These are phyloP conservation scores for Kryptolebias marmoratus DNA, from an alignment of 2,113 vertebrate genomes.

Conservation along the genomic window DNA sequence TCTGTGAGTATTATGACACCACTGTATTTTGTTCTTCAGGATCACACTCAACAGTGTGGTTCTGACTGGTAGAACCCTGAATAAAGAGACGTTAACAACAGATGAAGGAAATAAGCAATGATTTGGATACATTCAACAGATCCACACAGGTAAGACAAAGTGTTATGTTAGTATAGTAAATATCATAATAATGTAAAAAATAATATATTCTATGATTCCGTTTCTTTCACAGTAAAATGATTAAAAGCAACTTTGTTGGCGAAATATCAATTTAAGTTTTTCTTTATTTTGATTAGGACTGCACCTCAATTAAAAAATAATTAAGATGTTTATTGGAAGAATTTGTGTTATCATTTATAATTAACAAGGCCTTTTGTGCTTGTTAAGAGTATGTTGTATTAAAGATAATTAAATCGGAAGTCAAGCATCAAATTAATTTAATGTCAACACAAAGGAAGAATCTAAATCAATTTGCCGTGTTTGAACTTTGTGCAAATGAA, in stretches of 20 bases:
- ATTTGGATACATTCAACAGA: slow-evolving; percentile 27
- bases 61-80: slow-evolving; percentile 71
- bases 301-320: slow-evolving; percentile 17
- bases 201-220: not conserved
- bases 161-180: not conserved
- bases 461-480: not conserved
- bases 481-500: slow-evolving; percentile 16
- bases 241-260: slow-evolving; percentile 3
- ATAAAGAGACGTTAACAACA: slow-evolving; percentile 65
- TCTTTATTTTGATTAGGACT: slow-evolving; percentile 22
- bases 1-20: not conserved
- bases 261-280: slow-evolving; percentile 4
- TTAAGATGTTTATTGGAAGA: slow-evolving; percentile 14
- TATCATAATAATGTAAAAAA: not conserved
- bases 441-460: slow-evolving; percentile 19
- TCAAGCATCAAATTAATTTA: slow-evolving; percentile 35
- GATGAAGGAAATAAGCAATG: slow-evolving; percentile 43
- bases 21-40: slow-evolving; percentile 6
- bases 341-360: slow-evolving; percentile 16
- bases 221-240: not conserved
- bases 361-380: slow-evolving; percentile 18
- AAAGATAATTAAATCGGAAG: slow-evolving; percentile 21
- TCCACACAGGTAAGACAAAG: slow-evolving; percentile 28
- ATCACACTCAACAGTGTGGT: not conserved
- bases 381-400: slow-evolving; percentile 16